A percentile compares a stretch with the other conserved stretches of the same genome.
These are phyloP conservation scores for Spialia ferax DNA, from an alignment of 2,888 invertebrate genomes.

Conservation along the genomic window DNA sequence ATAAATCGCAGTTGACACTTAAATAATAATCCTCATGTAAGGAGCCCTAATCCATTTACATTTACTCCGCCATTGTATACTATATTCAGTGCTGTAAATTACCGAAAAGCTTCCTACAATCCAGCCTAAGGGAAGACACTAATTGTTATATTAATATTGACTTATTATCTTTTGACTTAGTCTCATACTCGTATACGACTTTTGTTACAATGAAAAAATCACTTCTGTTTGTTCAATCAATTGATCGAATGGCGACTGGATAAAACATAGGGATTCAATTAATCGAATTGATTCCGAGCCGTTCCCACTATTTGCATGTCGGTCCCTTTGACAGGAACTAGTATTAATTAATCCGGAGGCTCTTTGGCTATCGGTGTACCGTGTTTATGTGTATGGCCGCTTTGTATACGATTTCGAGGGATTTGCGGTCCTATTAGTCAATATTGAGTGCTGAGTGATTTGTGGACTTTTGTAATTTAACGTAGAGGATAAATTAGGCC, in stretches of 20 bases:
- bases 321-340: slow-evolving; percentile 15
- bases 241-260: neutral
- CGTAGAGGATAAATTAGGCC: neutral
- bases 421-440: neutral
- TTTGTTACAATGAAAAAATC: slow-evolving; percentile 4
- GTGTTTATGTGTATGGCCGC: neutral
- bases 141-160: no score
- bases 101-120: no score
- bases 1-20: no score
- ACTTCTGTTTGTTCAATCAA: slow-evolving; percentile 6
- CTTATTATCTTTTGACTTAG: no score
- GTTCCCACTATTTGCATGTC: slow-evolving; percentile 17
- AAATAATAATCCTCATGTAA: no score
- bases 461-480: neutral
- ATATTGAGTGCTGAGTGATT: neutral
- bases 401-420: neutral
- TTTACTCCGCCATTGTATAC: no score
- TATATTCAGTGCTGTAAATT: no score
- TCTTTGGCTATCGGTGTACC: neutral
- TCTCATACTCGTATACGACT: neutral
- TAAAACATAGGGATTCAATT: slow-evolving; percentile 16
- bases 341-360: neutral
- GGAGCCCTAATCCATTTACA: no score
- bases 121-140: neutral
- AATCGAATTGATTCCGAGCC: slow-evolving; percentile 7